Base-by-base conservation (phyloP, 2,797 vertebrate species). In the Hypotaenidia okinawae region DNA sequence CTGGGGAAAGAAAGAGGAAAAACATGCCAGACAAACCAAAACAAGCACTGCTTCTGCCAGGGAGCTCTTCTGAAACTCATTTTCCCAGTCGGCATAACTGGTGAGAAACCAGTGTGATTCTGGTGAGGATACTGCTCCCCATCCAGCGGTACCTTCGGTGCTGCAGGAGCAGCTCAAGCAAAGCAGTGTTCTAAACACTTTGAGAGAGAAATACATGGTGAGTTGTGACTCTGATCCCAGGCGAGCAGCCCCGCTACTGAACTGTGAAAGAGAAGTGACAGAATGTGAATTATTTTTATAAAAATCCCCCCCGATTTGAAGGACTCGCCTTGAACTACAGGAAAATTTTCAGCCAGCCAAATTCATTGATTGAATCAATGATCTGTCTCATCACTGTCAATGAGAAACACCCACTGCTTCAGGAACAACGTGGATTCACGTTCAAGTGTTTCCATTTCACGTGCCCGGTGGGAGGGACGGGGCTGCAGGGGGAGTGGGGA, bases 191-290 rank as follows among this genome's bases (percentile, higher is more conserved):
- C 33, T 21, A 37, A 92, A 87, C 81, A 72, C 59, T 25, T 52
- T 9, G 11, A 3, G 19, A 19, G 76, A n/a, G 27, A 81, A 92
- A 24, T 8, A 11, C 70, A 67, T 66, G 11, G 70, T 8, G 63
- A 64, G 92, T 61, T 87, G 76, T 68, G 64, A 35, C 25, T 70
- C 78, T 10, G 27, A 63, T 77, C 83, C 45, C 76, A 35, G 73
- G 9, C 27, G 32, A 96, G 94, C 79, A 70, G 95, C 92, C 95
- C 75, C 8, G 8, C 92, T 69, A 14, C 74, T 49, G 86, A 97
- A 98, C 98, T 98, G 98, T 98, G 98, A 98, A 98, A 90, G 95
- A 93, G 95, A 72, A 96, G 92, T 93, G 97, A 92, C 93, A 97
- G 72, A 98, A 98, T 98, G 98, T 98, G 98, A 98, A 98, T 95